These are phyloP conservation scores for Globodera rostochiensis DNA, from an alignment of 1,140 invertebrate species.

Conservation along the genomic window DNA sequence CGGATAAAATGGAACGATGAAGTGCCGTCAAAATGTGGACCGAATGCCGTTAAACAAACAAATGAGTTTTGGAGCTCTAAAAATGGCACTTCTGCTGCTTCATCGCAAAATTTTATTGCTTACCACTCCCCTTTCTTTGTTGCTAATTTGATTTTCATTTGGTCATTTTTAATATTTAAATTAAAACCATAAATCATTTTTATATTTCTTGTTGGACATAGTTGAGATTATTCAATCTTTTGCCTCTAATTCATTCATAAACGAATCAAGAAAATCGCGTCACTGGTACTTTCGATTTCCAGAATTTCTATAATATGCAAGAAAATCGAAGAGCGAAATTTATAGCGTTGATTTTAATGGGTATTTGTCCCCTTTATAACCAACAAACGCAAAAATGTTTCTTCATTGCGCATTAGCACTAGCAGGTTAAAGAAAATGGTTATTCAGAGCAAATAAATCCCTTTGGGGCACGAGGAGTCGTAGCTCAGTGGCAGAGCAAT, in stretches of 20 bases:
- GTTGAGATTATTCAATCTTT: no score
- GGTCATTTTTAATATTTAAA: not conserved
- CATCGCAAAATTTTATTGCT: not conserved
- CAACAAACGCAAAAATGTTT: not conserved
- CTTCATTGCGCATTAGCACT: not conserved
- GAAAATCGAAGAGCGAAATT: no score
- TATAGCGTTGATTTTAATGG: not conserved
- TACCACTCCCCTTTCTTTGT: not conserved
- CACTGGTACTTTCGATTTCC: no score
- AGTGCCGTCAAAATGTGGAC: constrained; percentile 19
- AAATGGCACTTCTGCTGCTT: not conserved
- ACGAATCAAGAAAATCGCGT: no score
- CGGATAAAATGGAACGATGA: constrained; percentile 23
- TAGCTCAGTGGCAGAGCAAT: constrained; percentile 36
- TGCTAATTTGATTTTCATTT: not conserved
- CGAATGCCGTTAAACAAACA: not conserved
- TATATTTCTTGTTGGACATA: no score
- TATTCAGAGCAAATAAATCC: not conserved
- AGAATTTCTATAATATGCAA: not conserved
- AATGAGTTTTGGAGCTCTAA: not conserved
- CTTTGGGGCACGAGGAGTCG: not conserved
- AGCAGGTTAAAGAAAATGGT: not conserved
- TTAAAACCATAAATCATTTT: not conserved
- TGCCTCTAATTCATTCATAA: no score
- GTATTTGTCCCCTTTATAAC: not conserved